Base-by-base conservation (phyloP, 1,140 invertebrate genomes). In the Bombyx mandarina region DNA sequence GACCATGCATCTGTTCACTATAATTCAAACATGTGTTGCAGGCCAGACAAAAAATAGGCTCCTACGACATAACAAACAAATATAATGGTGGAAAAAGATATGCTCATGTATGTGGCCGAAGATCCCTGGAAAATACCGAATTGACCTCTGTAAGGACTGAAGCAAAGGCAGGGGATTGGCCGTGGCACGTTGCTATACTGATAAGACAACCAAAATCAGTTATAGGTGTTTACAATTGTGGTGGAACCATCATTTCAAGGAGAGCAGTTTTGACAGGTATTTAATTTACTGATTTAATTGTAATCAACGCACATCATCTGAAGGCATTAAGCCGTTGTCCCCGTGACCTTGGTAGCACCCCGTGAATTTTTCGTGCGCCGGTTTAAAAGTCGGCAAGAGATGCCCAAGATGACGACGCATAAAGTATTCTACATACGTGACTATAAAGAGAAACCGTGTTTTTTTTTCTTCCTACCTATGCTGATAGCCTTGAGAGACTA, bases 141-240 rank as follows among this genome's bases (percentile, higher is more conserved):
- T 58, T 88, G 42, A 77, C 68, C 5, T 79, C 76, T 2, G 67
- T 79, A 8, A 72, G 79, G 44, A 74, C 79, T 7, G 70, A 82
- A 7, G 74, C 83, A 1, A 71, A 74, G 2, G 91, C 92, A 6
- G 94, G 94, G 0, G 94, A 97, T 67, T 97, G 95, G 95, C 96
- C 96, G 0, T 97, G 96, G 95, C 93, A 96, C 72, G 94, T 92
- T 1, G 93, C 94, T 2, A 89, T 97, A 0, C 92, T 95, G 62
- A 93, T 95, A 65, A 92, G 93, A 69, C 92, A 94, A 50, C 90
- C 91, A 6, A 61, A 58, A 22, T 65, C 58, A 5, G 66, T 67
- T 18, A n/a, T 61, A 9, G 57, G 66, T 1, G 66, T 58, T 26
- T 89, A 89, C 60, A 71, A 82, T 7, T 89, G 87, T 56, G 87